phyloP scores from a whole-genome alignment of 2,797 vertebrate species.

The Parauchenoglanis punctatus region DNA sequence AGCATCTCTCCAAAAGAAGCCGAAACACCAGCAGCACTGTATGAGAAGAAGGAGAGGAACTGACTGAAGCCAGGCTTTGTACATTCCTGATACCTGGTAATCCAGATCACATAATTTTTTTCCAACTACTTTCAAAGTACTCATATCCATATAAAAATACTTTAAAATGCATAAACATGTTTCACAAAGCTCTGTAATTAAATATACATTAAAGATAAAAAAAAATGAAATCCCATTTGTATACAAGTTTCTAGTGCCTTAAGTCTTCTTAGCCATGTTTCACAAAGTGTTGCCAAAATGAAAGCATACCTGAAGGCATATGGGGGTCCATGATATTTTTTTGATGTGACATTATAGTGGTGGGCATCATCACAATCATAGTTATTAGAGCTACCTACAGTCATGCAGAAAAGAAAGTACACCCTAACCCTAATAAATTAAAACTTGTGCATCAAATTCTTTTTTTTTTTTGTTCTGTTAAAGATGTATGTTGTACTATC shows the following conservation, averaged over 20 bases:
- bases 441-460: no score
- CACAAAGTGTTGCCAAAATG: no score
- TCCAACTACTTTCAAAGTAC: not conserved
- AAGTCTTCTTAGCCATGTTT: no score
- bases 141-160: not conserved
- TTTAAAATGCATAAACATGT: not conserved
- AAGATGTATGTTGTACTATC: no score
- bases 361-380: not conserved
- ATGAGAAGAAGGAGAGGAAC: conserved; percentile 30
- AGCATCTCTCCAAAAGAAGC: conserved; percentile 99
- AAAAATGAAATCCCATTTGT: not conserved
- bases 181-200: not conserved
- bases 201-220: not conserved
- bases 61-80: not conserved
- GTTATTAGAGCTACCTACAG: not conserved
- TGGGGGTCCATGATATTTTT: no score
- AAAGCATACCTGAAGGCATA: no score
- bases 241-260: not conserved
- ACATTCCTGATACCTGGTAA: not conserved
- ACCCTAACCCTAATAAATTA: no score
- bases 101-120: not conserved
- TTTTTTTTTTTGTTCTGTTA: no score
- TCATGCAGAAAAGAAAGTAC: not conserved
- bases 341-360: not conserved
- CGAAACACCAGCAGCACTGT: conserved; percentile 94